Percentiles rank a stretch among this genome's conserved stretches.
These are phyloP conservation scores for Lamellibrachia luymesi DNA, from an alignment of 1,140 invertebrate species.

Conservation along the genomic window DNA sequence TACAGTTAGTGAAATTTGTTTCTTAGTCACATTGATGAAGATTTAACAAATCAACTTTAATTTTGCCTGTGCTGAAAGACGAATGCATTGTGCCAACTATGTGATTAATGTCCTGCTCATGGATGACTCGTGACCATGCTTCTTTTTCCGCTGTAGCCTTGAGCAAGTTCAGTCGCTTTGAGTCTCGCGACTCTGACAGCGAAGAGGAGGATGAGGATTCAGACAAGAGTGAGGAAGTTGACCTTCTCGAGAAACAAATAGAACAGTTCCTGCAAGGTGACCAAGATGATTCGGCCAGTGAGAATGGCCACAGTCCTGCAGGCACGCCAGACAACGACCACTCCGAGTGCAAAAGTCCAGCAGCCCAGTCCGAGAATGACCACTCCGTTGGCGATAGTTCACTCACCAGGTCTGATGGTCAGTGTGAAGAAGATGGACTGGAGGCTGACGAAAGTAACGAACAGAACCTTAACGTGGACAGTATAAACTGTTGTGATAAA, in stretches of 20 bases:
- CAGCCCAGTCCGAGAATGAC: neutral
- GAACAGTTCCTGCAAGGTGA: conserved; percentile 15
- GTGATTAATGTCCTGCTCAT: neutral
- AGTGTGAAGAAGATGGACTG: neutral
- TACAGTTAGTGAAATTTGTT: neutral
- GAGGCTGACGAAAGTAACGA: neutral
- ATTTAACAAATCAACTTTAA: too few species aligned
- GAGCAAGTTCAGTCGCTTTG: conserved; percentile 33
- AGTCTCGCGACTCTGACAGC: conserved; percentile 30
- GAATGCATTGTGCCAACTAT: neutral
- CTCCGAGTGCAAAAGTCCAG: neutral
- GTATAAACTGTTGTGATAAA: neutral
- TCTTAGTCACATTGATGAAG: too few species aligned
- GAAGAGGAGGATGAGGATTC: conserved; percentile 17
- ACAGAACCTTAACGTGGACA: neutral
- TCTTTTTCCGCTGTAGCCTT: conserved; percentile 19
- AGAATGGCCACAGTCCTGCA: neutral
- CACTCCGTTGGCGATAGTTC: neutral
- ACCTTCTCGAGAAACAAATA: conserved; percentile 14
- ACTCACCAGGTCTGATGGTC: neutral
- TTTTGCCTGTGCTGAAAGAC: neutral
- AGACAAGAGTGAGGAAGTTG: neutral
- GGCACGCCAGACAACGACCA: neutral
- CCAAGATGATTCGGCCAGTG: conserved; percentile 10
- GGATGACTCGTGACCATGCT: neutral